These are phyloP conservation scores for Dilophus febrilis DNA, from an alignment of 2,888 invertebrate genomes.

Conservation along the genomic window DNA sequence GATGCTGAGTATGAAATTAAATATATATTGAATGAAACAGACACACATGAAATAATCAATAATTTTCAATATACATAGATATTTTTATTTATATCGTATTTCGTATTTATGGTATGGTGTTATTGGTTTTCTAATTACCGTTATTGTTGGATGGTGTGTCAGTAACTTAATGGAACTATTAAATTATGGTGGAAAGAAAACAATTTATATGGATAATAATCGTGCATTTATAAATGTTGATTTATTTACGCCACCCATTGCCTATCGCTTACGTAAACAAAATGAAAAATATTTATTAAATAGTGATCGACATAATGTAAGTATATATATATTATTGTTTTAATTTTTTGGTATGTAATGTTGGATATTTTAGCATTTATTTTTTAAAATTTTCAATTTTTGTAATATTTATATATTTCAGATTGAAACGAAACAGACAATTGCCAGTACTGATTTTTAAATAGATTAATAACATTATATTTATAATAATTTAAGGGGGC, in stretches of 20 bases:
- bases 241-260: slow-evolving; percentile 39
- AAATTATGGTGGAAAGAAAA: slow-evolving; percentile 21
- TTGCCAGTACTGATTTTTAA: too few species aligned
- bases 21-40: too few species aligned
- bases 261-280: slow-evolving; percentile 27
- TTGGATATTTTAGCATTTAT: too few species aligned
- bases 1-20: neutral
- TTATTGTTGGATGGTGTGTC: slow-evolving; percentile 33
- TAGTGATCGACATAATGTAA: slow-evolving; percentile 1
- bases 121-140: slow-evolving; percentile 33
- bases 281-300: slow-evolving; percentile 7
- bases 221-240: slow-evolving; percentile 33
- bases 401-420: too few species aligned
- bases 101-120: slow-evolving; percentile 58
- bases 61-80: too few species aligned
- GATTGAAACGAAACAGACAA: too few species aligned
- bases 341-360: too few species aligned
- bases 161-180: slow-evolving; percentile 31
- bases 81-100: slow-evolving; percentile 49
- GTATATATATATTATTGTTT: too few species aligned
- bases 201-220: slow-evolving; percentile 19
- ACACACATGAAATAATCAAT: too few species aligned
- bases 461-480: too few species aligned
- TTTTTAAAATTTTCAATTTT: too few species aligned
- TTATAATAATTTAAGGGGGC: too few species aligned